Conservation (phyloP, 2,113 vertebrate genomes). For the Epinephelus lanceolatus region DNA sequence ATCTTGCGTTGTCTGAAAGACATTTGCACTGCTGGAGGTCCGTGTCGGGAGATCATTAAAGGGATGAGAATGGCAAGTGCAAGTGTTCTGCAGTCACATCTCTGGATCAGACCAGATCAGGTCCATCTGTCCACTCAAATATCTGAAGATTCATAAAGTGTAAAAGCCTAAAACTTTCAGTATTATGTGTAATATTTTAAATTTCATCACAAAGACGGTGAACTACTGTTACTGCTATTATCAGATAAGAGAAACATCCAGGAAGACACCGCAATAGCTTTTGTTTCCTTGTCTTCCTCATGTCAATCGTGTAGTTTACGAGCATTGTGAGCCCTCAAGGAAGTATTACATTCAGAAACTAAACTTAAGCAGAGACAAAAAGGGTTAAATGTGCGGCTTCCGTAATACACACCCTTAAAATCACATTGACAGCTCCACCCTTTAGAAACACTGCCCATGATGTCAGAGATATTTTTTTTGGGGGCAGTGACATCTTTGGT, state of each 20-base stretch:
- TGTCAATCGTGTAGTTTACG: background rate
- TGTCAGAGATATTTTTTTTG: background rate
- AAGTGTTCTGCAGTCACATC: too few relatives aligned
- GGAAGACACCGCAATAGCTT: background rate
- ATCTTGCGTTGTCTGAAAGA: background rate
- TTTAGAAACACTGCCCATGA: background rate
- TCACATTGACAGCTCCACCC: background rate
- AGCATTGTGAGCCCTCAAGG: background rate
- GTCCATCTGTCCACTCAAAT: too few relatives aligned
- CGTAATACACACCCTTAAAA: background rate
- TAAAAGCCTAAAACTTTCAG: background rate
- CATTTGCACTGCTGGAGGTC: background rate
- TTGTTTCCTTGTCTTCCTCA: background rate
- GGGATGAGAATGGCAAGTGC: background rate
- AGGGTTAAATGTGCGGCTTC: background rate
- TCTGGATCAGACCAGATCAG: too few relatives aligned
- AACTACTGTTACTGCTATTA: too few relatives aligned
- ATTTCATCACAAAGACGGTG: too few relatives aligned
- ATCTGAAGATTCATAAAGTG: too few relatives aligned
- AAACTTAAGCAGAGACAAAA: background rate
- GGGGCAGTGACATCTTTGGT: too few relatives aligned
- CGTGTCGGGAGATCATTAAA: background rate
- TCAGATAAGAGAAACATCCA: background rate
- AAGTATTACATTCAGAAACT: slow-evolving; percentile 2
- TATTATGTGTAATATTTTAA: background rate